These are phyloP conservation scores for Leptobrachium ailaonicum DNA, from an alignment of 2,113 vertebrate species.

Conservation along the genomic window DNA sequence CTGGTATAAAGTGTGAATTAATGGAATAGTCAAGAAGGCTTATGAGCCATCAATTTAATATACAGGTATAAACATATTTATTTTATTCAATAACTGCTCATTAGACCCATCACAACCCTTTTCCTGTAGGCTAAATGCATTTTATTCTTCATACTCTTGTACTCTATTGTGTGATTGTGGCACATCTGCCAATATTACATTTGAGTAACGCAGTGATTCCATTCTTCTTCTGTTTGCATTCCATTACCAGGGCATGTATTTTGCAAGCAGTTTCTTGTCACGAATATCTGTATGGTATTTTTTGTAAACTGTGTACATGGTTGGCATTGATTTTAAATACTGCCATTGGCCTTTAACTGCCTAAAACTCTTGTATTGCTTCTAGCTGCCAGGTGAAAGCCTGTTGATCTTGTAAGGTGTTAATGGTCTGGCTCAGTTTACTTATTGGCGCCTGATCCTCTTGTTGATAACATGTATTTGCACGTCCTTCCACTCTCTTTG, in stretches of 20 bases:
- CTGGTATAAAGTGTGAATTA: too few species aligned
- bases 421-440: conserved; percentile 1
- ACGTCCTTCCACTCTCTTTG: not conserved
- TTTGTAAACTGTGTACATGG: conserved; percentile 3
- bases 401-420: conserved; percentile 2
- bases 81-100: too few species aligned
- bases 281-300: conserved; percentile 3
- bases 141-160: too few species aligned
- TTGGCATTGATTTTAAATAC: conserved; percentile 7
- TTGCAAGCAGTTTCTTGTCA: conserved; percentile 2
- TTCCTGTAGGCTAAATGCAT: too few species aligned
- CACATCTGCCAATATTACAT: too few species aligned
- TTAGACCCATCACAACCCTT: too few species aligned
- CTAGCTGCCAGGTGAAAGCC: conserved; percentile 9
- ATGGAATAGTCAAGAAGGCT: too few species aligned
- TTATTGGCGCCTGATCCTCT: conserved; percentile 8
- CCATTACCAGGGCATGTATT: not conserved
- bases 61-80: too few species aligned
- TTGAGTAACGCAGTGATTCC: too few species aligned
- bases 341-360: not conserved
- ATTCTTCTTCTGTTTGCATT: not conserved
- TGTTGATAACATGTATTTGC: conserved; percentile 26
- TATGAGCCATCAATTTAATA: too few species aligned
- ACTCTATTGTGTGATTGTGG: too few species aligned
- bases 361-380: not conserved